Evolutionary conservation across 2,113 vertebrate genomes (phyloP).

Genomic region (Bos indicus): DNA sequence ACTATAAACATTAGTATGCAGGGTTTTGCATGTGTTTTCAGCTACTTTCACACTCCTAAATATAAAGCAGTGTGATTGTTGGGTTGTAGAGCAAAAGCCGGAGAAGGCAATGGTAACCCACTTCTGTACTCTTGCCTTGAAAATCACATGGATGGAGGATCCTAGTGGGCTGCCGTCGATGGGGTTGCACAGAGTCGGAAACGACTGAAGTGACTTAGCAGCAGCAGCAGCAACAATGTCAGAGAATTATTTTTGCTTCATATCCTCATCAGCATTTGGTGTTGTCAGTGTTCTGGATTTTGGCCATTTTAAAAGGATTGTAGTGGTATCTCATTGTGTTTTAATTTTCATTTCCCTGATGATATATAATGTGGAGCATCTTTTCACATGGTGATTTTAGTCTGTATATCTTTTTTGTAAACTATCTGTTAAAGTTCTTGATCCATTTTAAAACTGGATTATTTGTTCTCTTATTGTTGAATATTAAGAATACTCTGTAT

Average conservation of each 20-base stretch:
- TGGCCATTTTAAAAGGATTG: background rate
- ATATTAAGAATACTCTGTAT: background rate
- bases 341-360: background rate
- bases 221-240: background rate
- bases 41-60: background rate
- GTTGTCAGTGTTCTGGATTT: background rate
- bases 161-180: too few species aligned
- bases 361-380: background rate
- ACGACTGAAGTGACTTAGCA: too few species aligned
- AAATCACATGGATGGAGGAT: background rate
- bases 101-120: background rate
- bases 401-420: background rate
- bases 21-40: background rate
- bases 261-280: background rate
- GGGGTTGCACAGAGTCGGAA: too few species aligned
- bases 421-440: background rate
- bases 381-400: background rate
- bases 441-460: background rate
- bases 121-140: background rate
- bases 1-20: background rate
- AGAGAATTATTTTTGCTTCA: background rate
- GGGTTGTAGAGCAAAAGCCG: background rate
- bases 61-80: background rate
- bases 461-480: background rate
- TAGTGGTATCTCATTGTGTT: background rate